Evolutionary conservation across 2,888 invertebrate genomes (phyloP).

Genomic region (Miltochrista miniata): DNA sequence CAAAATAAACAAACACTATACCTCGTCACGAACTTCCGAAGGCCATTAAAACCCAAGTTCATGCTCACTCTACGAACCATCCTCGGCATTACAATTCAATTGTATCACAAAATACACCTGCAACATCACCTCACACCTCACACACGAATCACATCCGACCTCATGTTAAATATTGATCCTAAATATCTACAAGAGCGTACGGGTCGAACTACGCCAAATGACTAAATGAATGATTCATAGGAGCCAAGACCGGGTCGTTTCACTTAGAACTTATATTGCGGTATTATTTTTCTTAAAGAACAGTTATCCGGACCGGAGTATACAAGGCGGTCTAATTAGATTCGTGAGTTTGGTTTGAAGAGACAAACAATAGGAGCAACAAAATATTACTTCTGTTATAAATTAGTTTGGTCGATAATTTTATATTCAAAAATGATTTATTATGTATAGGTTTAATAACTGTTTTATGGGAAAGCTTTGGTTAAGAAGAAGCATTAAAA

Average conservation of each 20-base stretch:
- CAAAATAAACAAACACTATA: background rate
- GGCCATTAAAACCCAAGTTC: slow-evolving; percentile 1
- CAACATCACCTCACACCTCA: background rate
- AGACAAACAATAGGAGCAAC: background rate
- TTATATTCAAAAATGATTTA: too few relatives aligned
- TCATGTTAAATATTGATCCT: slow-evolving; percentile 61
- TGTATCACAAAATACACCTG: background rate
- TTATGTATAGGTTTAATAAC: too few relatives aligned
- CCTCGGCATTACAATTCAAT: background rate
- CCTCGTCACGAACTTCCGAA: slow-evolving; percentile 1
- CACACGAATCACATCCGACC: slow-evolving; percentile 6
- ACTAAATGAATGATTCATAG: slow-evolving; percentile 75
- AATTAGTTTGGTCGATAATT: background rate
- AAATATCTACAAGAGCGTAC: slow-evolving; percentile 65
- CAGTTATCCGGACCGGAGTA: slow-evolving; percentile 60
- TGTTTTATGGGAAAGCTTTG: too few relatives aligned
- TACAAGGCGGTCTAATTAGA: slow-evolving; percentile 55
- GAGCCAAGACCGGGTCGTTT: slow-evolving; percentile 57
- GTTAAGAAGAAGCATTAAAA: too few relatives aligned
- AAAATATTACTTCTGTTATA: too few relatives aligned
- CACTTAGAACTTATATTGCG: slow-evolving; percentile 70
- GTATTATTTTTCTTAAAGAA: slow-evolving; percentile 63
- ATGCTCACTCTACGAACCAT: slow-evolving; percentile 4
- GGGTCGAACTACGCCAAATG: slow-evolving; percentile 49
- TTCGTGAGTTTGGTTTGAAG: slow-evolving; percentile 26